phyloP scores from a whole-genome alignment of 2,888 invertebrate species.

The Ochropacha duplaris region DNA sequence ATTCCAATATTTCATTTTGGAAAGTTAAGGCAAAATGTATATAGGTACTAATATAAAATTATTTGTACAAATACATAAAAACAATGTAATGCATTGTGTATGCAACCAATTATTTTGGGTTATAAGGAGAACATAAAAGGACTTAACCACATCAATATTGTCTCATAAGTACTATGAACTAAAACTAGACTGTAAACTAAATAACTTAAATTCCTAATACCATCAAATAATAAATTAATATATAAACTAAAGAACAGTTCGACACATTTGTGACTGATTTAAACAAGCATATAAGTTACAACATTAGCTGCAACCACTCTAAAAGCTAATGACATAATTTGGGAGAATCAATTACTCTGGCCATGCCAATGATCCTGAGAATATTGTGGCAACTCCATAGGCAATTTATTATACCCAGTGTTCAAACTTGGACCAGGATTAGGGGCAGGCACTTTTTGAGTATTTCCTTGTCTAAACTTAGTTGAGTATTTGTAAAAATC shows the following conservation, averaged over 20 bases:
- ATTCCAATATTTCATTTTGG: not conserved
- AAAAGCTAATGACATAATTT: not conserved
- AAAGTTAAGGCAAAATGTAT: not conserved
- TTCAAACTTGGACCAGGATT: slow-evolving; percentile 50
- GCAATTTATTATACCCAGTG: slow-evolving; percentile 65
- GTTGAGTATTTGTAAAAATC: slow-evolving; percentile 99
- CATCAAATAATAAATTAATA: slow-evolving; percentile 1
- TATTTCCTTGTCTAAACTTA: slow-evolving; percentile 88
- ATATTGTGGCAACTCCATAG: slow-evolving; percentile 71
- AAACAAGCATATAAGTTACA: not conserved
- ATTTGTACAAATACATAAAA: slow-evolving; percentile 2
- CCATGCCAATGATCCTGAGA: slow-evolving; percentile 72
- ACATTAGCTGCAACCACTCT: not conserved
- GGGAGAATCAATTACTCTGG: slow-evolving; percentile 48
- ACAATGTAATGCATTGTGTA: not conserved
- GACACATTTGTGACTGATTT: not conserved
- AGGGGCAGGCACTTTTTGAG: slow-evolving; percentile 50
- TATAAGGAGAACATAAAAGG: not conserved
- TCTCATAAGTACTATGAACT: not conserved
- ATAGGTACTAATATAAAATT: not conserved
- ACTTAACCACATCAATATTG: not conserved
- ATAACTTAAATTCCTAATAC: not conserved
- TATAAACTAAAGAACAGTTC: not conserved
- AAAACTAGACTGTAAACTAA: not conserved
- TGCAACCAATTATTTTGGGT: not conserved